Evolutionary conservation across 2,113 vertebrate genomes (phyloP), one percentile per base, ranked within the genome.

Genomic region (Crypturellus undulatus): DNA sequence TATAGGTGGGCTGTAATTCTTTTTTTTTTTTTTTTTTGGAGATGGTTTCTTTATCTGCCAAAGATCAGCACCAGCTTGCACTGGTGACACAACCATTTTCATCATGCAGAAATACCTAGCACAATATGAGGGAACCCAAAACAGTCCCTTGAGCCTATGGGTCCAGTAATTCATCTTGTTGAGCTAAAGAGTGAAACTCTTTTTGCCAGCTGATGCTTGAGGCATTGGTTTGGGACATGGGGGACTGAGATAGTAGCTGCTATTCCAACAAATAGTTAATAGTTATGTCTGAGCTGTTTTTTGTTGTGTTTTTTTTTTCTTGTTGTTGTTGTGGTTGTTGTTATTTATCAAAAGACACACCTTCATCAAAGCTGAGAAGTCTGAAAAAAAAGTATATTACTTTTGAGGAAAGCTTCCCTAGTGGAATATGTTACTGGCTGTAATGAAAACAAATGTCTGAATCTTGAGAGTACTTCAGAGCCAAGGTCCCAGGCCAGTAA

Each of bases 231-330:
- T 73, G 16, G 60, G 82, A 73, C 81, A 67, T 36, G 25, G 73
- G 22, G 32, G 5, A 32, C 34, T 21, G 38, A 79, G 12, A 34
- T 20, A 54, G 52, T 28, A 85, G 47, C 28, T 94, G 38, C 12
- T 88, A 43, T 92, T 70, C 47, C 43, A 86, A 30, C 83, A 45
- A 92, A 92, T 54, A 77, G 88, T 73, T 70, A 80, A 63, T 63
- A 86, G 49, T 40, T 79, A 40, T 83, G 95, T 79, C 63, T 88
- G 71, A 79, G 67, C 60, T 47, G 13, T 3, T 1, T 49, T 81
- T 89, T 93, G 18, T 9, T 38, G 38, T n/a, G 13, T 3, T 1
- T 49, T 81, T 89, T 93, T 6, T 6, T 38, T 38, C 7, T 38
- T 38, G 38, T 49, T 49, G 40, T 42, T 42, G 10, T 42, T 49